Evolutionary conservation across 2,888 invertebrate species (phyloP).

Genomic region (Atethmia centrago): DNA sequence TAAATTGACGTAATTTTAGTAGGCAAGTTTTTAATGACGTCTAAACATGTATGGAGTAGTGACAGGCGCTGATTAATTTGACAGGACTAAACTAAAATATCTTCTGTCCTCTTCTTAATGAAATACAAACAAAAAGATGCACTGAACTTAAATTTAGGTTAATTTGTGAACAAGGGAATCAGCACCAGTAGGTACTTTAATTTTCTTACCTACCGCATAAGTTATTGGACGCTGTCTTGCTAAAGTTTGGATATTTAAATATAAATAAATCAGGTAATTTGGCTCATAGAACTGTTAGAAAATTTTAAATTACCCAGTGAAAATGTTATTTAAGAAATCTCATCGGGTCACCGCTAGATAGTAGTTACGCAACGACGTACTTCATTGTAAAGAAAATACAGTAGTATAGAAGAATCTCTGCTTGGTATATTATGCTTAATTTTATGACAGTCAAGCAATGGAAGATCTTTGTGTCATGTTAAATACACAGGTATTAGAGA

Average conservation of each 20-base stretch:
- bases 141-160: no score
- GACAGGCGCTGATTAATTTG: no score
- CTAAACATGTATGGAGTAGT: no score
- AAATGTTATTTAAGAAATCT: conserved; percentile 50
- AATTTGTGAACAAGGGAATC: no score
- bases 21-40: no score
- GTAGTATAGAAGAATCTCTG: conserved; percentile 19
- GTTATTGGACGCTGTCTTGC: not conserved
- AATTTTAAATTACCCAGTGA: not conserved
- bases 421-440: conserved; percentile 20
- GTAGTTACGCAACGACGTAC: conserved; percentile 42
- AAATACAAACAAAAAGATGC: no score
- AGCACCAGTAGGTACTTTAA: no score
- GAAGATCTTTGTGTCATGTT: not conserved
- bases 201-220: not conserved
- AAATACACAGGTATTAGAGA: not conserved
- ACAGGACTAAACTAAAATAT: no score
- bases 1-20: no score
- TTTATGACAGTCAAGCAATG: not conserved
- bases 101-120: no score
- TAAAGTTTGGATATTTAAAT: not conserved
- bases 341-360: conserved; percentile 52
- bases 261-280: not conserved
- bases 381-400: conserved; percentile 33
- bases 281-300: conserved; percentile 7